Evolutionary conservation across 2,113 vertebrate species (phyloP).

Genomic region (Cololabis saira): DNA sequence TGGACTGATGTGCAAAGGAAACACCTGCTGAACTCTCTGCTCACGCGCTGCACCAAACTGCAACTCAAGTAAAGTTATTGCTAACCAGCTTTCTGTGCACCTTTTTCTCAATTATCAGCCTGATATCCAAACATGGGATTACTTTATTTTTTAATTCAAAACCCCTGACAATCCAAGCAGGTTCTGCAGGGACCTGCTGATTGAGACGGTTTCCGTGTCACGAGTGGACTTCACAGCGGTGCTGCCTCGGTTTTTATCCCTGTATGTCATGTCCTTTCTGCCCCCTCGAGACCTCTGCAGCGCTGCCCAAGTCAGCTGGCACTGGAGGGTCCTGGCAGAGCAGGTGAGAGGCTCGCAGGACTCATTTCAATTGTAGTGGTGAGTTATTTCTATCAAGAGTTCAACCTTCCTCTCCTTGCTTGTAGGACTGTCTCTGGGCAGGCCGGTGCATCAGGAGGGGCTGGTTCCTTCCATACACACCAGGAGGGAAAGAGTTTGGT

Average conservation of each 20-base stretch:
- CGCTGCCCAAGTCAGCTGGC: slow-evolving; percentile 87
- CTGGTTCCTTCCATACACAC: slow-evolving; percentile 85
- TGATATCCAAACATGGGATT: neutral
- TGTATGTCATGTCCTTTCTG: slow-evolving; percentile 88
- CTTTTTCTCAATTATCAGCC: neutral
- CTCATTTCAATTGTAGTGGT: neutral
- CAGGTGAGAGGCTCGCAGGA: slow-evolving; percentile 75
- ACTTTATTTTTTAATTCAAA: neutral
- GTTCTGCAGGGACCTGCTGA: slow-evolving; percentile 80
- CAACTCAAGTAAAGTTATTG: slow-evolving; percentile 83
- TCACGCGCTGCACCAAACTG: slow-evolving; percentile 80
- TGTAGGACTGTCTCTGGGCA: slow-evolving; percentile 85
- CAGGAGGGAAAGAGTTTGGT: slow-evolving; percentile 76
- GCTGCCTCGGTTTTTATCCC: slow-evolving; percentile 85
- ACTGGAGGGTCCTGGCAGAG: slow-evolving; percentile 89
- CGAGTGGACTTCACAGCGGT: slow-evolving; percentile 84
- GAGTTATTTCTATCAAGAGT: neutral
- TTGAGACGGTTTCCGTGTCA: slow-evolving; percentile 75
- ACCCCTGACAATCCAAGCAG: slow-evolving; percentile 59
- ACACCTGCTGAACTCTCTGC: slow-evolving; percentile 80
- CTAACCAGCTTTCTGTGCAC: neutral
- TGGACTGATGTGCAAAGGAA: slow-evolving; percentile 89
- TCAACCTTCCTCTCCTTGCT: neutral
- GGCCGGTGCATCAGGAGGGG: slow-evolving; percentile 80
- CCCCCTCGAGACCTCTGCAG: slow-evolving; percentile 84